Percentiles rank a stretch among this genome's conserved stretches.
phyloP scores from a whole-genome alignment of 1,140 invertebrate genomes.

The Hylyphantes graminicola region DNA sequence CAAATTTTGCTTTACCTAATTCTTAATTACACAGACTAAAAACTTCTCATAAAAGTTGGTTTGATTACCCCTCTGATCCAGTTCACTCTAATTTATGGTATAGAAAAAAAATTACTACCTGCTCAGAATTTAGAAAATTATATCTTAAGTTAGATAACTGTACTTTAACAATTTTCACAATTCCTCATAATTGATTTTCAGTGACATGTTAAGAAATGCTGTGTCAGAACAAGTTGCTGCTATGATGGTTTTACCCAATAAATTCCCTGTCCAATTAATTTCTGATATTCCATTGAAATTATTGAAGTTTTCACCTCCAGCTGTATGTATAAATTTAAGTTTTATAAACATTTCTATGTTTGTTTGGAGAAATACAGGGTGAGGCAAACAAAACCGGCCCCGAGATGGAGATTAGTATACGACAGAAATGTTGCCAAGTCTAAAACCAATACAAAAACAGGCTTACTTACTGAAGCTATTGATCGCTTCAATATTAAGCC shows the following conservation, averaged over 20 bases:
- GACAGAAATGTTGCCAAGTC: no score
- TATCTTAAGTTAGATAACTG: not conserved
- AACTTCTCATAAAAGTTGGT: not conserved
- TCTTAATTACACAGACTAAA: not conserved
- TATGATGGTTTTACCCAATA: slow-evolving; percentile 93
- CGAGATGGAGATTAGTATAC: no score
- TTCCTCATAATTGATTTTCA: slow-evolving; percentile 66
- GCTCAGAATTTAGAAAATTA: no score
- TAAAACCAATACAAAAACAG: no score
- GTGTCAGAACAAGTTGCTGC: slow-evolving; percentile 90
- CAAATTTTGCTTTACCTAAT: not conserved
- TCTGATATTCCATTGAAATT: slow-evolving; percentile 81
- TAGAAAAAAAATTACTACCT: no score
- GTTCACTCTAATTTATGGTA: no score
- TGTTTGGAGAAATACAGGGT: no score
- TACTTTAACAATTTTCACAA: not conserved
- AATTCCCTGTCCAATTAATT: slow-evolving; percentile 86
- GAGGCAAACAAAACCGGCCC: no score
- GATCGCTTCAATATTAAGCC: no score
- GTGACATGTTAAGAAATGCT: slow-evolving; percentile 86
- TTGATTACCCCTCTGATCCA: no score
- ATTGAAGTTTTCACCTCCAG: slow-evolving; percentile 87
- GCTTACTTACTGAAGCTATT: no score
- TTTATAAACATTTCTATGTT: no score
- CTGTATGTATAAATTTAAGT: slow-evolving; percentile 72